These are phyloP conservation scores for Brachystomella parvula DNA, from an alignment of 1,140 invertebrate genomes.

Conservation along the genomic window DNA sequence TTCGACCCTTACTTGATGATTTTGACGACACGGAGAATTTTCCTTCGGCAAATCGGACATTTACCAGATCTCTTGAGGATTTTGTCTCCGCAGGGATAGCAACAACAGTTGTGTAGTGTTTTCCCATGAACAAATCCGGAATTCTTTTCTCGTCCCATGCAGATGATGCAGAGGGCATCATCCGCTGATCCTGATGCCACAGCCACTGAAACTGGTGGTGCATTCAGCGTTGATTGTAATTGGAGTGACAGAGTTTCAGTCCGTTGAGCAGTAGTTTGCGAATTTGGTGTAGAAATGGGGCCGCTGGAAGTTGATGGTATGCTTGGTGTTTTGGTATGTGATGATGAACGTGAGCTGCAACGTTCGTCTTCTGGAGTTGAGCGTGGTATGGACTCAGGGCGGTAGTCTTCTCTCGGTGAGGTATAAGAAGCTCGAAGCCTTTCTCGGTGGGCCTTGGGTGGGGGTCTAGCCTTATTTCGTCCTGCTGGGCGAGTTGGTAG, in stretches of 20 bases:
- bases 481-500: conserved; percentile 25
- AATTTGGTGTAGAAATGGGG: neutral
- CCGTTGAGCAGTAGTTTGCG: neutral
- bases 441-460: neutral
- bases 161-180: conserved; percentile 21
- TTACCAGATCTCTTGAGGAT: conserved; percentile 30
- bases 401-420: neutral
- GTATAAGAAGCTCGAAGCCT: neutral
- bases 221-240: conserved; percentile 1
- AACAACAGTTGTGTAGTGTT: conserved; percentile 30
- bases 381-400: neutral
- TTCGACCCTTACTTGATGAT: conserved; percentile 23
- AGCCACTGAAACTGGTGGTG: neutral
- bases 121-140: conserved; percentile 35
- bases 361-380: conserved; percentile 5
- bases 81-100: conserved; percentile 29
- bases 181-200: neutral
- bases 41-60: conserved; percentile 32
- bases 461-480: conserved; percentile 6
- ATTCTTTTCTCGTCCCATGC: conserved; percentile 26
- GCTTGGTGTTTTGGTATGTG: neutral
- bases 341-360: neutral
- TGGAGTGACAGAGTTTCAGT: neutral
- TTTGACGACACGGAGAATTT: conserved; percentile 31
- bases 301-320: neutral